phyloP scores from a whole-genome alignment of 1,140 invertebrate species.

The Rhopalosiphum padi region DNA sequence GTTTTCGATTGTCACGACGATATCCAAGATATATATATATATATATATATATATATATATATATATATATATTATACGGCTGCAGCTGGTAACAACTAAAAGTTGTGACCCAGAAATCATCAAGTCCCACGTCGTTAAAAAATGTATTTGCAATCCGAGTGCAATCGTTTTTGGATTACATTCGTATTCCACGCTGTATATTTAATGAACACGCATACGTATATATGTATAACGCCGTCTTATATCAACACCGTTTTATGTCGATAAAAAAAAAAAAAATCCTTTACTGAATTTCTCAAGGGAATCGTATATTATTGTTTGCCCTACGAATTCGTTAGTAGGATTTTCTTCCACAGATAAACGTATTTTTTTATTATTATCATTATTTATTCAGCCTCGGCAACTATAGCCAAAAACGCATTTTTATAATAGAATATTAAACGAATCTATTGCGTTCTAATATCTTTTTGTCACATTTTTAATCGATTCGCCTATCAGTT shows the following conservation, averaged over 20 bases:
- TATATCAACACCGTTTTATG: background rate
- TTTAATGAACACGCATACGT: background rate
- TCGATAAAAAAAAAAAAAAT: background rate
- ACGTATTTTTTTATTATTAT: no score
- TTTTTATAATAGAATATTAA: background rate
- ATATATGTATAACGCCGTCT: no score
- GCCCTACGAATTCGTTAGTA: background rate
- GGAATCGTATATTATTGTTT: background rate
- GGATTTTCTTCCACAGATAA: background rate
- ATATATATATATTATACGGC: background rate
- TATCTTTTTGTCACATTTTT: background rate
- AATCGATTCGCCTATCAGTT: background rate
- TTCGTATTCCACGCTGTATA: background rate
- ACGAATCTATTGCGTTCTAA: background rate
- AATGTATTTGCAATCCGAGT: background rate
- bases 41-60: background rate
- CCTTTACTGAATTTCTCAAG: background rate
- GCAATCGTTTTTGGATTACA: background rate
- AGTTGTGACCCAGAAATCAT: background rate
- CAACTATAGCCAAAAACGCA: background rate
- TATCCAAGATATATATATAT: background rate
- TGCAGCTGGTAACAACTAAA: background rate
- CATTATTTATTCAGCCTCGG: no score
- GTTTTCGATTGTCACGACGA: background rate
- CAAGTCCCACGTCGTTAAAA: background rate